phyloP scores from a whole-genome alignment of 2,888 invertebrate genomes.

The Seira musarum region DNA sequence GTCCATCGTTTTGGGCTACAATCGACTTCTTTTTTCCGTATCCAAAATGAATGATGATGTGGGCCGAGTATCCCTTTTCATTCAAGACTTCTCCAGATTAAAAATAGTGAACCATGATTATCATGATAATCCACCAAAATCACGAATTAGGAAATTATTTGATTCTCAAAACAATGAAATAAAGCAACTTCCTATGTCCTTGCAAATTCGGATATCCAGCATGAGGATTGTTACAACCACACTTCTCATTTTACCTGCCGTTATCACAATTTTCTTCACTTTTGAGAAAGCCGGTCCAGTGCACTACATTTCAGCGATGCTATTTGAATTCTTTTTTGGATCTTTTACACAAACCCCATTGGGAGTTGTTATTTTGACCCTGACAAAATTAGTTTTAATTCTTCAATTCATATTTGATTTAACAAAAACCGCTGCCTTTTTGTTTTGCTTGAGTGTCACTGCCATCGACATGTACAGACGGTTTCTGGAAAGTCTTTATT shows the following conservation, averaged over 20 bases:
- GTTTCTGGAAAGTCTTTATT: neutral
- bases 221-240: too few relatives aligned
- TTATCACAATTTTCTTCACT: neutral
- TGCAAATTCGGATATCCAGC: too few relatives aligned
- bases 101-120: too few relatives aligned
- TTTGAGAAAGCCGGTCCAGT: constrained; percentile 13
- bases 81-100: too few relatives aligned
- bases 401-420: constrained; percentile 2
- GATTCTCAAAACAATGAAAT: too few relatives aligned
- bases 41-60: too few relatives aligned
- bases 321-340: neutral
- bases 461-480: constrained; percentile 28
- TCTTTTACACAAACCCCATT: neutral
- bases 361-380: neutral
- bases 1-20: too few relatives aligned
- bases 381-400: neutral
- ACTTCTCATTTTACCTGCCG: neutral
- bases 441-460: neutral
- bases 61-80: too few relatives aligned
- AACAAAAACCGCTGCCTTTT: neutral
- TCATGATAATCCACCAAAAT: too few relatives aligned
- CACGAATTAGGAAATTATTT: too few relatives aligned
- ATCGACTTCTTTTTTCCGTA: too few relatives aligned
- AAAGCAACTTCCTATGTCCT: too few relatives aligned
- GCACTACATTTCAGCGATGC: constrained; percentile 6